Evolutionary conservation across 2,113 vertebrate genomes (phyloP).

Genomic region (Gambusia affinis): DNA sequence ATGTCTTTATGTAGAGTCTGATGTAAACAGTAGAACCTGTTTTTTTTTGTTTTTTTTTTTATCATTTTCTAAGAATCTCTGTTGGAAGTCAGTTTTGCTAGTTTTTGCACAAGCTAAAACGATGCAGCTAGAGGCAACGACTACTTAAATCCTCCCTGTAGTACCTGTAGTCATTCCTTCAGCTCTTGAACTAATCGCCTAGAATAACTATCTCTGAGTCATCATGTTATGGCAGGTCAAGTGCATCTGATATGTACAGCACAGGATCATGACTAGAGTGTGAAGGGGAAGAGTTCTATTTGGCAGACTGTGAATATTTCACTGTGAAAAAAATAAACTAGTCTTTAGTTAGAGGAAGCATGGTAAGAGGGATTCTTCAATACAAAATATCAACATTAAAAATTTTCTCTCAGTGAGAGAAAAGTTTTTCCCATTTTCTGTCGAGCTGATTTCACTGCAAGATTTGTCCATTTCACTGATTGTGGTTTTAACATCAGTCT

Average conservation of each 20-base stretch:
- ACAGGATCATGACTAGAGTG: slow-evolving; percentile 68
- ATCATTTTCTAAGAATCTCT: slow-evolving; percentile 33
- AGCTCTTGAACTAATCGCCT: slow-evolving; percentile 33
- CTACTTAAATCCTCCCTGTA: slow-evolving; percentile 31
- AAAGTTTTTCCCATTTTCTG: slow-evolving; percentile 37
- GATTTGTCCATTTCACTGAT: slow-evolving; percentile 47
- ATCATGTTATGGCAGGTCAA: slow-evolving; percentile 54
- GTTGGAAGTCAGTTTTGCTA: slow-evolving; percentile 40
- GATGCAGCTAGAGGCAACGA: slow-evolving; percentile 18
- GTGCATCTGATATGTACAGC: slow-evolving; percentile 80
- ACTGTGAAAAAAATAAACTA: slow-evolving; percentile 47
- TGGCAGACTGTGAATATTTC: slow-evolving; percentile 75
- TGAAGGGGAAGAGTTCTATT: slow-evolving; percentile 68
- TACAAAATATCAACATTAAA: slow-evolving; percentile 79
- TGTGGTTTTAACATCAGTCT: slow-evolving; percentile 61
- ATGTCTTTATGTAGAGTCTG: slow-evolving; percentile 32
- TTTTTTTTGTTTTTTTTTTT: neutral
- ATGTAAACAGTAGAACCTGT: slow-evolving; percentile 59
- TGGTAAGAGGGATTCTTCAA: slow-evolving; percentile 73
- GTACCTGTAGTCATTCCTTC: slow-evolving; percentile 58
- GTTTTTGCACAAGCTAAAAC: slow-evolving; percentile 32
- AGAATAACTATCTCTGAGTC: slow-evolving; percentile 44
- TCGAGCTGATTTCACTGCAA: slow-evolving; percentile 53
- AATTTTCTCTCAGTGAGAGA: slow-evolving; percentile 61
- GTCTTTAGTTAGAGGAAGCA: slow-evolving; percentile 70